Percentiles rank a stretch among this genome's conserved stretches.
Evolutionary conservation across 2,888 invertebrate genomes (phyloP).

Genomic region (Eucera pruinosa): DNA sequence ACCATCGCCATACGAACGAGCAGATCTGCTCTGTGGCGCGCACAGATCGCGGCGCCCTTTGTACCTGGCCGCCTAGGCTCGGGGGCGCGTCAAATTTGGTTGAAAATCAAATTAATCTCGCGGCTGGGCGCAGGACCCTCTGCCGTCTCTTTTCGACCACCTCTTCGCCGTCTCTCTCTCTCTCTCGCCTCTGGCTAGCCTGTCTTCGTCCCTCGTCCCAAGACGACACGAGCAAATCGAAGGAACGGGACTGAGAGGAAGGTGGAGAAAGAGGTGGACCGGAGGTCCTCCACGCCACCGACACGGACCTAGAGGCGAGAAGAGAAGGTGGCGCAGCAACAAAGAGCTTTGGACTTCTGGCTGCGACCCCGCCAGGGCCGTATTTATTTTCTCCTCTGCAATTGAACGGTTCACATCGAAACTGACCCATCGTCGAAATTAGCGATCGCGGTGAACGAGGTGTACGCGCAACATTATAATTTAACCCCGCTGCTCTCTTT

Average conservation of each 20-base stretch:
- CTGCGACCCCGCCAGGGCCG: conserved; percentile 76
- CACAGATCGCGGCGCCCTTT: conserved; percentile 73
- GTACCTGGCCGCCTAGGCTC: conserved; percentile 74
- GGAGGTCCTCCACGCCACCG: conserved; percentile 76
- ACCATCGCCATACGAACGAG: conserved; percentile 33
- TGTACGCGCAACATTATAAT: too few species aligned
- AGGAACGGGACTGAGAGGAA: conserved; percentile 72
- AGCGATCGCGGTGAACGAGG: too few species aligned
- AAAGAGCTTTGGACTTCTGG: conserved; percentile 82
- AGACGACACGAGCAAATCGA: conserved; percentile 80
- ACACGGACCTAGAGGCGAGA: conserved; percentile 80
- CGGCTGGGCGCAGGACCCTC: conserved; percentile 75
- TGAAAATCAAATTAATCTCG: conserved; percentile 83
- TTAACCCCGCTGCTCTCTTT: too few species aligned
- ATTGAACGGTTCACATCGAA: too few species aligned
- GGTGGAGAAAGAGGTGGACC: conserved; percentile 67
- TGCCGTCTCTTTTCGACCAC: conserved; percentile 18
- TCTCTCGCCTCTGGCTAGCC: conserved; percentile 13
- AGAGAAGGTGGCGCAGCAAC: conserved; percentile 82
- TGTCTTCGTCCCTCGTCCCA: conserved; percentile 50
- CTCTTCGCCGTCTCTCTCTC: conserved; percentile 13
- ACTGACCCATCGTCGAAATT: too few species aligned
- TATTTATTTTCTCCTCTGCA: conserved; percentile 26
- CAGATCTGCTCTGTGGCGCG: conserved; percentile 57
- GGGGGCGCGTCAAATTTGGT: conserved; percentile 81